Percentiles rank a stretch among this genome's conserved stretches.
These are phyloP conservation scores for Villa cingulata DNA, from an alignment of 2,888 invertebrate genomes.

Conservation along the genomic window DNA sequence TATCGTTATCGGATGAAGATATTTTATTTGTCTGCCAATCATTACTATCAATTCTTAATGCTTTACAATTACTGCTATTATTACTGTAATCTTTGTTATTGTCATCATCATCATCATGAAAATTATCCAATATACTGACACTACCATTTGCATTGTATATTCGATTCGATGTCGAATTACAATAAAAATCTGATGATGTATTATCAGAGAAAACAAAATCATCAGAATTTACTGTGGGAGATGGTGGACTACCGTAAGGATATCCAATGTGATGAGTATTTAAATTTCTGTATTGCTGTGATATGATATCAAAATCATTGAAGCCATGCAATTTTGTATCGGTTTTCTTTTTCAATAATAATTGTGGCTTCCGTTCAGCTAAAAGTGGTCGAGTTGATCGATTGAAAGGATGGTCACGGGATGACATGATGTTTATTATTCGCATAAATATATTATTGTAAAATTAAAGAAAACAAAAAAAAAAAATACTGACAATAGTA, in stretches of 20 bases:
- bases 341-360: conserved; percentile 21
- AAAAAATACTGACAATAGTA: no score
- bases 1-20: not conserved
- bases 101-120: no score
- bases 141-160: not conserved
- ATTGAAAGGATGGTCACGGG: conserved; percentile 31
- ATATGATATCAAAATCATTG: conserved; percentile 33
- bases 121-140: no score
- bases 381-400: conserved; percentile 29
- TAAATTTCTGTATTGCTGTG: conserved; percentile 31
- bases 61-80: no score
- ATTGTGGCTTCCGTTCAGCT: conserved; percentile 24
- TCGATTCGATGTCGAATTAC: not conserved
- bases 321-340: conserved; percentile 29
- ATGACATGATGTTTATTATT: conserved; percentile 20
- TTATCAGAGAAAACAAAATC: conserved; percentile 29
- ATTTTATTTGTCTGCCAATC: no score
- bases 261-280: conserved; percentile 32
- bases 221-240: conserved; percentile 27
- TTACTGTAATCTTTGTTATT: no score
- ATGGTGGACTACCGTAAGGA: conserved; percentile 34
- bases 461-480: no score
- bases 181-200: not conserved
- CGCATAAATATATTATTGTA: no score
- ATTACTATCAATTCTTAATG: no score